Percentiles rank a stretch among this genome's conserved stretches.
Conservation (phyloP, 1,140 invertebrate genomes). For the Drosophila tropicalis region DNA sequence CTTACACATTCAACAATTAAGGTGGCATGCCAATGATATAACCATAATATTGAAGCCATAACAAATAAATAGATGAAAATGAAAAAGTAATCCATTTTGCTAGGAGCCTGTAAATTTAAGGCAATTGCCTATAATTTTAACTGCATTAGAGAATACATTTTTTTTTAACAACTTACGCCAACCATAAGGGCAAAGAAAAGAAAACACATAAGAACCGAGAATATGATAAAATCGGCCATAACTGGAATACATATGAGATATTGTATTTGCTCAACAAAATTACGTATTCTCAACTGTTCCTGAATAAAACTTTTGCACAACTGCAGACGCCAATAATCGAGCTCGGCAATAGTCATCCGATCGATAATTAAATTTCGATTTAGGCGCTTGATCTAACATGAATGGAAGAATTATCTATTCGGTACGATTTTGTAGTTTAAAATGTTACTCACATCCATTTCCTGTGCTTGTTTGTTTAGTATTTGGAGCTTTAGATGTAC, state of each 20-base stretch:
- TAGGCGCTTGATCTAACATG: conserved; percentile 35
- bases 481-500: conserved; percentile 59
- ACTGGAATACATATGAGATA: conserved; percentile 59
- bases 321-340: conserved; percentile 47
- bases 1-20: conserved; percentile 54
- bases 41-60: conserved; percentile 66
- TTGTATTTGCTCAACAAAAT: conserved; percentile 57
- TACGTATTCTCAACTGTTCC: conserved; percentile 55
- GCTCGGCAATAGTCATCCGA: conserved; percentile 11
- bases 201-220: conserved; percentile 72
- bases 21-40: conserved; percentile 77
- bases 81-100: conserved; percentile 69
- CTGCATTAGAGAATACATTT: too few relatives aligned
- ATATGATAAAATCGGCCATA: conserved; percentile 71
- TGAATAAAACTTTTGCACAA: conserved; percentile 52
- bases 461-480: conserved; percentile 46
- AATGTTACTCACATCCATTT: conserved; percentile 58
- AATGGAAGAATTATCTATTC: not conserved
- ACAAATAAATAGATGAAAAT: conserved; percentile 73
- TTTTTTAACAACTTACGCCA: conserved; percentile 48
- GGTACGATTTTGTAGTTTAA: not conserved
- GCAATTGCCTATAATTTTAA: not conserved
- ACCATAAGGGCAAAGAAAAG: conserved; percentile 61
- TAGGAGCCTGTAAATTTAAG: conserved; percentile 45
- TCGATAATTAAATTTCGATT: conserved; percentile 12